A percentile compares a stretch with the other conserved stretches of the same genome.
These are phyloP conservation scores for Agraylea sexmaculata DNA, from an alignment of 1,140 invertebrate species.

Conservation along the genomic window DNA sequence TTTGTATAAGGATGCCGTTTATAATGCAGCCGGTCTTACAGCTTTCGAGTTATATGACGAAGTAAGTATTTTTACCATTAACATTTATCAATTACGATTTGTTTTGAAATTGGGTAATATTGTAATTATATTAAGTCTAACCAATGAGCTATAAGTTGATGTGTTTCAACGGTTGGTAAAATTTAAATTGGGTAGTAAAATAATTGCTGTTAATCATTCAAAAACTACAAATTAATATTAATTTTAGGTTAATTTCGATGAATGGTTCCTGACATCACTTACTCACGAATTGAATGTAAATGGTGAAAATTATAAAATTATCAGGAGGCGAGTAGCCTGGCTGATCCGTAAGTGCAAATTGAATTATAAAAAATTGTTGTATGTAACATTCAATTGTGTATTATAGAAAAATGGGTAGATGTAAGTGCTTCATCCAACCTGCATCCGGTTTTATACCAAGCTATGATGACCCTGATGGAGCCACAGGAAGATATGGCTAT, in stretches of 20 bases:
- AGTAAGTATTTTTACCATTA: constrained; percentile 38
- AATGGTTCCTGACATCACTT: constrained; percentile 79
- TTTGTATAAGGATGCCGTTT: constrained; percentile 86
- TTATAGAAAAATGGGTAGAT: constrained; percentile 62
- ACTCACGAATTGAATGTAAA: constrained; percentile 71
- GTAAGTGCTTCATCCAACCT: constrained; percentile 73
- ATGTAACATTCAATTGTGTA: constrained; percentile 11
- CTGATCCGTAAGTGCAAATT: constrained; percentile 49
- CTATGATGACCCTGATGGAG: constrained; percentile 59
- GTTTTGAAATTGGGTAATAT: background rate
- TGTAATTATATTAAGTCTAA: too few relatives aligned
- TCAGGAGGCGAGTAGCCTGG: constrained; percentile 79
- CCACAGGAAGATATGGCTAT: constrained; percentile 72
- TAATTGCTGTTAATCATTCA: too few relatives aligned
- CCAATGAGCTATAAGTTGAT: too few relatives aligned
- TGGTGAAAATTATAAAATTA: constrained; percentile 76
- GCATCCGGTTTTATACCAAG: constrained; percentile 68
- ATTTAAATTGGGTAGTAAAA: background rate
- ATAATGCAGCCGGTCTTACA: constrained; percentile 83
- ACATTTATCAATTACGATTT: constrained; percentile 8
- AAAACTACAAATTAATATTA: too few relatives aligned
- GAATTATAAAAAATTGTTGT: background rate
- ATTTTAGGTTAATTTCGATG: constrained; percentile 72
- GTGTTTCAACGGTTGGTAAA: too few relatives aligned
- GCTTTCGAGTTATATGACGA: constrained; percentile 88